phyloP scores from a whole-genome alignment of 1,140 invertebrate species.

The Drosophila kurseongensis region DNA sequence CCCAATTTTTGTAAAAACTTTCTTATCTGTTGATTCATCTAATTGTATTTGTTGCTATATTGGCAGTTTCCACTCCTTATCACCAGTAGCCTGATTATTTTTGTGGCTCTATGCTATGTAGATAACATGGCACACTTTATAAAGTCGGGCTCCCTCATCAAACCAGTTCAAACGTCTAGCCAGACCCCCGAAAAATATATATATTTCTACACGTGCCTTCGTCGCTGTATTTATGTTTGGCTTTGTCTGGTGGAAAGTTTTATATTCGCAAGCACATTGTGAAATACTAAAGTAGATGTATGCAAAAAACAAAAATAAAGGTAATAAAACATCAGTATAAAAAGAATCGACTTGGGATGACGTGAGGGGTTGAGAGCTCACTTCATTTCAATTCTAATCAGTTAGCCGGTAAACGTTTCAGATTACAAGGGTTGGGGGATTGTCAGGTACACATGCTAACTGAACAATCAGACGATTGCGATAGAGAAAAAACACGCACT shows the following conservation, averaged over 20 bases:
- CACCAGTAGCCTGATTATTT: constrained; percentile 5
- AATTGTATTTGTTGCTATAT: not conserved
- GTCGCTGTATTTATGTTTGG: constrained; percentile 34
- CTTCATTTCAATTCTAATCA: constrained; percentile 45
- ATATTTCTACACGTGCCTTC: constrained; percentile 18
- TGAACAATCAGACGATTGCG: constrained; percentile 23
- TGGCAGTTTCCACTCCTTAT: constrained; percentile 38
- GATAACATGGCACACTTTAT: constrained; percentile 43
- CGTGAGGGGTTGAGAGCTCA: constrained; percentile 4
- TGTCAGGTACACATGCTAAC: constrained; percentile 34
- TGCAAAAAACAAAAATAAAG: constrained; percentile 3
- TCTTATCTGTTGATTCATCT: constrained; percentile 10
- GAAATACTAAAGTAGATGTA: constrained; percentile 13
- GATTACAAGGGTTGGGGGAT: constrained; percentile 28
- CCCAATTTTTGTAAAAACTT: no score
- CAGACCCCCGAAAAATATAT: constrained; percentile 4
- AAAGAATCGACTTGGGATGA: constrained; percentile 10
- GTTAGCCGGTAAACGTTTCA: constrained; percentile 43
- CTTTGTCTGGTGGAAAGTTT: constrained; percentile 63
- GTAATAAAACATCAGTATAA: constrained; percentile 1
- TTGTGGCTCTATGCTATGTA: not conserved
- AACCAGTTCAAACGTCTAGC: constrained; percentile 41
- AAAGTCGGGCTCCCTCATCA: not conserved
- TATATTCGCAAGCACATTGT: constrained; percentile 22
- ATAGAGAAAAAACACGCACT: constrained; percentile 16